Percentiles rank a stretch among this genome's conserved stretches.
phyloP scores from a whole-genome alignment of 2,797 vertebrate genomes.

The Tachyglossus aculeatus region DNA sequence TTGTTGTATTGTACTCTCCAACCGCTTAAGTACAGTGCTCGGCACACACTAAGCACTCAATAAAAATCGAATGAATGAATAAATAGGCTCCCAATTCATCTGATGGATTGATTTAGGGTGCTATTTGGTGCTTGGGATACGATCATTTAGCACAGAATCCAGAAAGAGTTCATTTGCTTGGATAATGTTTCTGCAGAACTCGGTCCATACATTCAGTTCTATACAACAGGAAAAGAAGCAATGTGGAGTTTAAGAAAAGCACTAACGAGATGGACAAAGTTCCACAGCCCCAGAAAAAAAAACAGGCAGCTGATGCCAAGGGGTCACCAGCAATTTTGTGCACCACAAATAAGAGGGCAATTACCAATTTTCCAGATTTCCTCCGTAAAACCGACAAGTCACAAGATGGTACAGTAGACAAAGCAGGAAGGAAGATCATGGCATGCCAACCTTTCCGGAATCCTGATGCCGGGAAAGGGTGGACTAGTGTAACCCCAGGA shows the following conservation, averaged over 20 bases:
- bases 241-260: not conserved
- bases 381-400: not conserved
- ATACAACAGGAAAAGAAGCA: not conserved
- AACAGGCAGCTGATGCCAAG: not conserved
- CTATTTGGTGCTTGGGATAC: not conserved
- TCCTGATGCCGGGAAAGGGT: not conserved
- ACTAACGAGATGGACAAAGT: not conserved
- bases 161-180: not conserved
- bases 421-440: not conserved
- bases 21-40: too few species aligned
- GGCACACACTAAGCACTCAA: too few species aligned
- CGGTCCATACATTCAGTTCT: not conserved
- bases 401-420: not conserved
- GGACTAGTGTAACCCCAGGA: not conserved
- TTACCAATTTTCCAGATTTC: not conserved
- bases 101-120: too few species aligned
- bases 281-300: not conserved
- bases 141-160: not conserved
- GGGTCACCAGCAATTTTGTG: not conserved
- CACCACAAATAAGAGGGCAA: not conserved
- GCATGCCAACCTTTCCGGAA: constrained; percentile 5
- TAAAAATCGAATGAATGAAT: too few species aligned
- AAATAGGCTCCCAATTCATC: too few species aligned
- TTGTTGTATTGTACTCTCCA: too few species aligned
- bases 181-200: not conserved